Evolutionary conservation across 2,797 vertebrate genomes (phyloP).

Genomic region (Gymnopithys bicolor): DNA sequence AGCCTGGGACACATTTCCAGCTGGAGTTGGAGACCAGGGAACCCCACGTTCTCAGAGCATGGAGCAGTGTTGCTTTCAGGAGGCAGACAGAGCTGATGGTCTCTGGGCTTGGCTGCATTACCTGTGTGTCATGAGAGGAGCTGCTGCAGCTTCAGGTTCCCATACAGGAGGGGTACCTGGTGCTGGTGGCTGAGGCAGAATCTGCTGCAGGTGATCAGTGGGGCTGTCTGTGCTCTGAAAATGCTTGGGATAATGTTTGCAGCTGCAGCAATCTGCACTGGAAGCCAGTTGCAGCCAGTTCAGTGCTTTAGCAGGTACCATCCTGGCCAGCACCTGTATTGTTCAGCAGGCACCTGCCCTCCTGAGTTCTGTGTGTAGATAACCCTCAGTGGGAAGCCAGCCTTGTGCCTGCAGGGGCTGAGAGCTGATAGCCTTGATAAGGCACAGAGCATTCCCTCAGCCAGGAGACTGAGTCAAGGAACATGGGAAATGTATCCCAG

Average conservation of each 20-base stretch:
- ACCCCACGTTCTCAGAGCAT: neutral
- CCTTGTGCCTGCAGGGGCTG: constrained; percentile 9
- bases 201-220: neutral
- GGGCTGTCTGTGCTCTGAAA: neutral
- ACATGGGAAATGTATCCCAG: neutral
- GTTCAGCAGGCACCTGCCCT: constrained; percentile 58
- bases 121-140: neutral
- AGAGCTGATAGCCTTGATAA: constrained; percentile 68
- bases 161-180: neutral
- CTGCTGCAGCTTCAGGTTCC: neutral
- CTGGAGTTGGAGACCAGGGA: neutral
- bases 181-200: neutral
- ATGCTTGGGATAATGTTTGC: neutral
- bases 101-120: neutral
- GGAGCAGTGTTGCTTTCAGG: neutral
- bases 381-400: constrained; percentile 47
- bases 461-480: neutral
- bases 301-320: constrained; percentile 48
- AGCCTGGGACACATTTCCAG: neutral
- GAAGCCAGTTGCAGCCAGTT: constrained; percentile 49
- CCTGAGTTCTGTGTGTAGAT: constrained; percentile 35
- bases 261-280: neutral
- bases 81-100: neutral
- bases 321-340: constrained; percentile 52
- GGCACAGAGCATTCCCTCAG: constrained; percentile 57